A percentile compares a stretch with the other conserved stretches of the same genome.
Evolutionary conservation across 2,113 vertebrate species (phyloP).

Genomic region (Silurus glanis): DNA sequence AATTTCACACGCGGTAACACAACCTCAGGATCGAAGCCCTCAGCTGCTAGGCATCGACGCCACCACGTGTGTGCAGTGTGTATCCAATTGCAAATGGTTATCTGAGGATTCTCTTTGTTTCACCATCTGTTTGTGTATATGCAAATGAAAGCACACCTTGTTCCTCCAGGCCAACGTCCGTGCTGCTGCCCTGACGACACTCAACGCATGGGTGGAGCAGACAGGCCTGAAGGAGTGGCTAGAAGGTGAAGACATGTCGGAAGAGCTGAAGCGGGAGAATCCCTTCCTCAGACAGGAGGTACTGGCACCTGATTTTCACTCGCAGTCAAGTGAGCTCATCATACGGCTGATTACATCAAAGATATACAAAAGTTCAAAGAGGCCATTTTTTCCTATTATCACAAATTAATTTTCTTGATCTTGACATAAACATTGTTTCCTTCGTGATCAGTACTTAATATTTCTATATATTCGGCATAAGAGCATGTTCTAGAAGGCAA

Average conservation of each 20-base stretch:
- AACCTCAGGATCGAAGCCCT: background rate
- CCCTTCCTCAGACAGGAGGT: constrained; percentile 96
- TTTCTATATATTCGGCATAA: too few relatives aligned
- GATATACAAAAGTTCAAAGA: too few relatives aligned
- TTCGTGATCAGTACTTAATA: too few relatives aligned
- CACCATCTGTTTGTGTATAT: constrained; percentile 2
- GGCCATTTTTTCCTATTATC: too few relatives aligned
- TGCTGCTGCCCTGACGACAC: constrained; percentile 83
- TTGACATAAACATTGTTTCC: too few relatives aligned
- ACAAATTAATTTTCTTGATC: too few relatives aligned
- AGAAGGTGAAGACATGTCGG: constrained; percentile 95
- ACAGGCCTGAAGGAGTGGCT: constrained; percentile 98
- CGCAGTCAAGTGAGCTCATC: background rate
- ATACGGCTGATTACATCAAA: background rate
- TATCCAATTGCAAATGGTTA: background rate
- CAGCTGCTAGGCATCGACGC: background rate
- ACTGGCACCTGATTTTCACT: background rate
- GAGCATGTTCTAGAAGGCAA: too few relatives aligned
- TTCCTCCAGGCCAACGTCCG: constrained; percentile 81
- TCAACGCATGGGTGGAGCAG: constrained; percentile 93
- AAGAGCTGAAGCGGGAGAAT: constrained; percentile 95
- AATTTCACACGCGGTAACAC: background rate
- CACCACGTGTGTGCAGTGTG: background rate
- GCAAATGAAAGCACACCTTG: constrained; percentile 30
- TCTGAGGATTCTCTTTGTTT: background rate